Conservation (phyloP, 1,140 invertebrate species). For the Drosophila aff. region DNA sequence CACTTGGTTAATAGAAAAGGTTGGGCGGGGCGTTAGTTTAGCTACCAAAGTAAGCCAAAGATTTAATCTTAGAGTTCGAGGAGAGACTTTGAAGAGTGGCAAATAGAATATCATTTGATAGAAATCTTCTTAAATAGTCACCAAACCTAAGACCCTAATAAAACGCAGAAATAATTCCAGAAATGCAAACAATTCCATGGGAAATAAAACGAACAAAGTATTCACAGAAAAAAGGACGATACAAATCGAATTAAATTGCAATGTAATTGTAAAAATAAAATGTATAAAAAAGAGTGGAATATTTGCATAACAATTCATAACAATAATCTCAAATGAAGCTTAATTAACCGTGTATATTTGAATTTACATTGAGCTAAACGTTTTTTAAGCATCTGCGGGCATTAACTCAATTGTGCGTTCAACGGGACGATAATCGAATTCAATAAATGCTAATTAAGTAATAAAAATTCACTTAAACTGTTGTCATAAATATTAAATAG, state of each 20-base stretch:
- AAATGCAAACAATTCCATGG: conserved; percentile 62
- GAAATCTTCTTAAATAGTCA: not conserved
- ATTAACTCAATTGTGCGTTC: conserved; percentile 49
- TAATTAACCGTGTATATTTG: conserved; percentile 48
- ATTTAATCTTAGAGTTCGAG: conserved; percentile 58
- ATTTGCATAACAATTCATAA: conserved; percentile 53
- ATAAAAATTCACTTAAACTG: conserved; percentile 31
- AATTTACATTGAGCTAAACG: conserved; percentile 34
- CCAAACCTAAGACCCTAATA: conserved; percentile 1
- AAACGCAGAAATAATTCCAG: conserved; percentile 29
- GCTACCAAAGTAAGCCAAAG: conserved; percentile 44
- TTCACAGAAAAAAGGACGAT: conserved; percentile 19
- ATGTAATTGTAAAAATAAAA: conserved; percentile 63
- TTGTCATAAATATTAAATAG: conserved; percentile 42
- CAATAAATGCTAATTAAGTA: conserved; percentile 44
- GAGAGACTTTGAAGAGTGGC: conserved; percentile 39
- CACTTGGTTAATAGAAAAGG: conserved; percentile 11
- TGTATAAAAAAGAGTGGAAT: not conserved
- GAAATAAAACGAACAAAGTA: conserved; percentile 68
- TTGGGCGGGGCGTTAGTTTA: conserved; percentile 4
- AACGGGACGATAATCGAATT: conserved; percentile 29
- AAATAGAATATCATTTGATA: conserved; percentile 2
- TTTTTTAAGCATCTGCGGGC: conserved; percentile 35
- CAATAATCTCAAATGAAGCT: conserved; percentile 37
- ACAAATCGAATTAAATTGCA: conserved; percentile 68